Evolutionary conservation across 2,113 vertebrate genomes (phyloP).

Genomic region (Fukomys damarensis): DNA sequence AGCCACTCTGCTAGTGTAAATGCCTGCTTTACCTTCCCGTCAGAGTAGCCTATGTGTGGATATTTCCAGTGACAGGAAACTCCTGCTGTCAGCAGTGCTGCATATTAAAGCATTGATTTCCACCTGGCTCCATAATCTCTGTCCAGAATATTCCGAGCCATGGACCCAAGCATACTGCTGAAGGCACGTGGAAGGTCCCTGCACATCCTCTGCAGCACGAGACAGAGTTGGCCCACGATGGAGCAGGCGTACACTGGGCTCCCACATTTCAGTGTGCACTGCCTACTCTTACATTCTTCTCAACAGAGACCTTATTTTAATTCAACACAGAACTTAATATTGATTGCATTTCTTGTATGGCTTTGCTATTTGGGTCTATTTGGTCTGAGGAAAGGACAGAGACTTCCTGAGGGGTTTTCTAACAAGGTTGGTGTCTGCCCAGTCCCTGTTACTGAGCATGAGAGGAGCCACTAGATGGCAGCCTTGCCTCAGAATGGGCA

Average conservation of each 20-base stretch:
- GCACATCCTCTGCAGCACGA: fast-evolving
- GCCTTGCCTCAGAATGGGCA: not conserved
- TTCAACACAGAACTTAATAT: not conserved
- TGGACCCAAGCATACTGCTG: fast-evolving
- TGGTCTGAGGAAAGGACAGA: not conserved
- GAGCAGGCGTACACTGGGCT: too few relatives aligned
- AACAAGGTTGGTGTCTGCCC: not conserved
- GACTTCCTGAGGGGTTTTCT: not conserved
- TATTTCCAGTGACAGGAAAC: not conserved
- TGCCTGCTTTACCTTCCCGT: not conserved
- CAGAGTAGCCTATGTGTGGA: not conserved
- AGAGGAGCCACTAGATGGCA: constrained; percentile 69
- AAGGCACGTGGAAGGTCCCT: not conserved
- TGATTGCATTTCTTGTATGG: not conserved
- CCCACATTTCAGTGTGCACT: not conserved
- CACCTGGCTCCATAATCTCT: not conserved
- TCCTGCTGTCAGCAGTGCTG: not conserved
- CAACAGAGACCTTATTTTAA: not conserved
- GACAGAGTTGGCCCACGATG: not conserved
- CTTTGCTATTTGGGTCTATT: not conserved
- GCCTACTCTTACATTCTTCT: not conserved
- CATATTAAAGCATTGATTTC: not conserved
- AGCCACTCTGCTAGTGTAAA: not conserved
- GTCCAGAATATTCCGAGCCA: not conserved
- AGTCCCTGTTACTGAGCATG: fast-evolving